These are phyloP conservation scores for Leptodactylus fuscus DNA, from an alignment of 2,113 vertebrate species.

Conservation along the genomic window DNA sequence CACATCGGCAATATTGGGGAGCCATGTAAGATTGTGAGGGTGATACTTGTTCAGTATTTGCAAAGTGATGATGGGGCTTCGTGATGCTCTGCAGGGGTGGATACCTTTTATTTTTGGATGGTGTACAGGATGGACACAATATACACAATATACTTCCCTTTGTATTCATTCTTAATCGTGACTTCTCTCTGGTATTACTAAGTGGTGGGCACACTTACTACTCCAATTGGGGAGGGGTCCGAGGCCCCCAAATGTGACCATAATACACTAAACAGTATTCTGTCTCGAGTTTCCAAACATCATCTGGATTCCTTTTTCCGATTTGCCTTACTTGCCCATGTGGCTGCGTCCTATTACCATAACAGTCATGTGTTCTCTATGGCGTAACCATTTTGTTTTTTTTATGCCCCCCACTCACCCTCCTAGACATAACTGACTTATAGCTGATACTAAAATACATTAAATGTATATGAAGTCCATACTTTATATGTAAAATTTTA, in stretches of 20 bases:
- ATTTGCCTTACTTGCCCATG: conserved; percentile 42
- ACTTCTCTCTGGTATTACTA: not conserved
- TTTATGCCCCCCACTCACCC: not conserved
- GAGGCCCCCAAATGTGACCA: too few species aligned
- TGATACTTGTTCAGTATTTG: conserved; percentile 56
- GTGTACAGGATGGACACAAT: not conserved
- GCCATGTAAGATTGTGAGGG: conserved; percentile 35
- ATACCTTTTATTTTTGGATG: not conserved
- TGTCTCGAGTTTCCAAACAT: conserved; percentile 5
- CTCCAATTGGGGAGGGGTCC: not conserved
- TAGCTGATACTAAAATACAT: not conserved
- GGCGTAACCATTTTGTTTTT: not conserved
- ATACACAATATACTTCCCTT: not conserved
- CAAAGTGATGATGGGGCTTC: conserved; percentile 13
- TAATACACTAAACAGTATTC: conserved; percentile 30
- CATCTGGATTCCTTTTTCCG: not conserved
- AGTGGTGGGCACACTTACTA: not conserved
- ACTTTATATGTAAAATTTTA: not conserved
- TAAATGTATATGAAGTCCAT: not conserved
- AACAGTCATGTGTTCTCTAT: conserved; percentile 11
- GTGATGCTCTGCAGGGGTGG: conserved; percentile 55
- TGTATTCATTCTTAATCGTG: not conserved
- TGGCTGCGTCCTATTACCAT: conserved; percentile 19
- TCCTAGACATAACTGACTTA: not conserved
- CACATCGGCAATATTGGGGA: conserved; percentile 12